Base-by-base conservation (phyloP, 2,113 vertebrate species). In the Rhinichthys klamathensis region DNA sequence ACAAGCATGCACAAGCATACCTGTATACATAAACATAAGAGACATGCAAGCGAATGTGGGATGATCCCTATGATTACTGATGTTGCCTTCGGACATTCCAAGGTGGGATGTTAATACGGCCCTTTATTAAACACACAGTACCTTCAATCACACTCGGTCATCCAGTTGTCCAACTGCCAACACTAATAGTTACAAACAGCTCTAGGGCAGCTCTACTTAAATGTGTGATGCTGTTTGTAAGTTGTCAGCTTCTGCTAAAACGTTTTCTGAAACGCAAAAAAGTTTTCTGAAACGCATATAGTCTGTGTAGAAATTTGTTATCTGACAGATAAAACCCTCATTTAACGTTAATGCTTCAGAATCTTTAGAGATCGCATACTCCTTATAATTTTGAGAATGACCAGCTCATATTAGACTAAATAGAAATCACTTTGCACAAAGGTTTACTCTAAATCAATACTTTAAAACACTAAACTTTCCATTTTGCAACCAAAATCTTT, bases 171-270 rank as follows among this genome's bases (percentile, higher is more conserved):
- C 56, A 32, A 65, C 30, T 79, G 70, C 51, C 32, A 78, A 51
- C 70, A n/a, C 23, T 80, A 9, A 81, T 76, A 78, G 87, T 46
- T 38, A 84, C 87, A 90, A 92, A 91, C 91, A 93, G 90, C 89
- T 92, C 78, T 85, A 89, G 90, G 92, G 84, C 83, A 41, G 87
- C 88, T 91, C 84, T 92, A 94, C 94, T 94, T 93, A 92, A 92
- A 92, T 88, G 83, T 92, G 88, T 82, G 51, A 88, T 86, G 84
- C 84, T 89, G 91, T 92, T 90, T 90, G 87, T 91, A 87, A 89
- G 86, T 91, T 92, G 85, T 90, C 84, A 85, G 32, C 69, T 72
- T 74, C 82, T 77, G 88, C 82, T 89, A 60, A 54, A 67, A 87
- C 56, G n/a, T n/a, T n/a, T n/a, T n/a, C n/a, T n/a, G n/a, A n/a